Base-by-base conservation (phyloP, 2,888 invertebrate genomes). In the Melieria picta region DNA sequence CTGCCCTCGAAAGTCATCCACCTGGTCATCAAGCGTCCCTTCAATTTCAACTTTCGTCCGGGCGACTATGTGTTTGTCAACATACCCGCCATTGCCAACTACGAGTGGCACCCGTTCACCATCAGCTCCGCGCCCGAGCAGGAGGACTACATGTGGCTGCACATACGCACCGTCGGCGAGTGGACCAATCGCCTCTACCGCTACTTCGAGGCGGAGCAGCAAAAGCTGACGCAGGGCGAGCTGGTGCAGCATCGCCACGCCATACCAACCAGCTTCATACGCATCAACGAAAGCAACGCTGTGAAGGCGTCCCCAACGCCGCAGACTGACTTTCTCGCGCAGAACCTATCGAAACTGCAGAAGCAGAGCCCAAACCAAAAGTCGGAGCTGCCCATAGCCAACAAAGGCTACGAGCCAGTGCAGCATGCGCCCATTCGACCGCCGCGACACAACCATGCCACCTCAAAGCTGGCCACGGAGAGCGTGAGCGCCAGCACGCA, bases 31-130 rank as follows among this genome's bases (percentile, higher is more conserved):
- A 93, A 94, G 79, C 88, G 96, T 0, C 97, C 98, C 0, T 88
- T 91, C 0, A 92, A 94, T 83, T 96, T 98, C 83, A 91, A 93
- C 81, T 98, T 94, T 86, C 93, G 93, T 82, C 95, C 98, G 0
- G 98, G 98, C 0, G 98, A 98, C 88, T 98, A 97, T 84, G 92
- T 97, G 52, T 98, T 96, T 82, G 93, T 97, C 0, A 95, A 96
- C 82, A 93, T 98, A 67, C 98, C 98, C 0, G 91, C 91, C 6
- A 96, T 98, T 73, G 97, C 98, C 0, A 91, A 91, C 71, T 95
- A 95, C 81, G 98, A 98, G 87, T 98, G 97, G 97, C 98, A 98
- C 89, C 97, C 98, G 0, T 97, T 98, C 82, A 98, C 98, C 1
- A 94, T 98, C 77, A 97, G 97, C 88, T 96, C 96, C 80, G 96